Base-by-base conservation (phyloP, 2,113 vertebrate genomes). In the Ophiodon elongatus region DNA sequence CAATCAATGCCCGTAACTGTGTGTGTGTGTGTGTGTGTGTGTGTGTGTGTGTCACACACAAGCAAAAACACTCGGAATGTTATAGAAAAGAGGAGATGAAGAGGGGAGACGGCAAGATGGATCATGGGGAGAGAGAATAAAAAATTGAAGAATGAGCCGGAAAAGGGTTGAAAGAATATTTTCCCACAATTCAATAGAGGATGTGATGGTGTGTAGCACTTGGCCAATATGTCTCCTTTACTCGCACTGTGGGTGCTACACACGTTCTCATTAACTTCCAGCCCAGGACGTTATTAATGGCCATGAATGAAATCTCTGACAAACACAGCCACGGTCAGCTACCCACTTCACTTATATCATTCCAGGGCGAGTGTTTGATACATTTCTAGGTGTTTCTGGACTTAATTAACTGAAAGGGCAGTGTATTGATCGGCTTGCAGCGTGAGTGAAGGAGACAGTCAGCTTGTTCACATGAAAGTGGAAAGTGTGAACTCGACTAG, bases 91-190 rank as follows among this genome's bases (percentile, higher is more conserved):
- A 29, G 25, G 21, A 35, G 27, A 17, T 45, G 67, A 66, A 50
- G 41, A 37, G 52, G 23, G 64, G 64, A 39, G 59, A 63, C 2
- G 52, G 76, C 56, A 54, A 35, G 83, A 85, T 41, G 84, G 78
- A 82, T 89, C 88, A 89, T 73, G 85, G 45, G 76, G 91, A 88
- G 87, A 80, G 73, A 57, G 56, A 50, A 86, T 73, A 69, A 82
- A 85, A 88, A 62, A 83, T 13, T 47, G 47, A 83, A 89, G 80
- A 91, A 87, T 73, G 81, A 80, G 66, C 33, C 66, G 85, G 84
- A 90, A 89, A 73, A 57, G 27, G 29, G 65, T 39, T 83, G 71
- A 83, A 84, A 85, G 75, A 83, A 80, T 71, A 71, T 80, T 85
- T 87, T 81, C 75, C 60, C 79, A 27, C 59, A 69, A 41, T 85